Percentiles rank a stretch among this genome's conserved stretches.
Evolutionary conservation across 2,113 vertebrate genomes (phyloP).

Genomic region (Callipepla californica): DNA sequence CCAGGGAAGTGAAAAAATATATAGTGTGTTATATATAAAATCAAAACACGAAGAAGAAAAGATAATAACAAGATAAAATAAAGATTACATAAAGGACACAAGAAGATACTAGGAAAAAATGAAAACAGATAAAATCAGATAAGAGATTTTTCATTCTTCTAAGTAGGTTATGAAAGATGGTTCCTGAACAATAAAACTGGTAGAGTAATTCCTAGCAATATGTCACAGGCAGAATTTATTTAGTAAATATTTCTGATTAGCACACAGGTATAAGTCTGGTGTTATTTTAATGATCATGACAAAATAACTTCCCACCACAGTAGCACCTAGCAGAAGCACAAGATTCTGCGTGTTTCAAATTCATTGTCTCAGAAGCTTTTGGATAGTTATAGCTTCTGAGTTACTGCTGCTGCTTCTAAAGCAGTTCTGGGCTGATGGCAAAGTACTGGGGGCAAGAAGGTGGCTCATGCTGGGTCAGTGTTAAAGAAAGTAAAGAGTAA

Average conservation of each 20-base stretch:
- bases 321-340: not conserved
- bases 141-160: not conserved
- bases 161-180: not conserved
- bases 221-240: not conserved
- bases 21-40: not conserved
- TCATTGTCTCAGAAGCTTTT: conserved; percentile 1
- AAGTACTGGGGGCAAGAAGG: not conserved
- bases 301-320: not conserved
- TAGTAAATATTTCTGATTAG: not conserved
- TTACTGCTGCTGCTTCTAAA: not conserved
- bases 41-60: not conserved
- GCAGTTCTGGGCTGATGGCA: not conserved
- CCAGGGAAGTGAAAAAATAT: conserved; percentile 22
- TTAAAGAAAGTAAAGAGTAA: not conserved
- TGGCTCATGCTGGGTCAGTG: not conserved
- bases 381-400: not conserved
- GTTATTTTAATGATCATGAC: not conserved
- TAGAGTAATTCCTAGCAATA: not conserved
- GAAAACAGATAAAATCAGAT: not conserved
- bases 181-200: not conserved
- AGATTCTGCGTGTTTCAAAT: not conserved
- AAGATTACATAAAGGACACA: not conserved
- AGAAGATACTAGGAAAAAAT: not conserved
- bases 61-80: not conserved
- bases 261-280: not conserved